Evolutionary conservation across 2,888 invertebrate species (phyloP).

Genomic region (Pardosa pseudoannulata): DNA sequence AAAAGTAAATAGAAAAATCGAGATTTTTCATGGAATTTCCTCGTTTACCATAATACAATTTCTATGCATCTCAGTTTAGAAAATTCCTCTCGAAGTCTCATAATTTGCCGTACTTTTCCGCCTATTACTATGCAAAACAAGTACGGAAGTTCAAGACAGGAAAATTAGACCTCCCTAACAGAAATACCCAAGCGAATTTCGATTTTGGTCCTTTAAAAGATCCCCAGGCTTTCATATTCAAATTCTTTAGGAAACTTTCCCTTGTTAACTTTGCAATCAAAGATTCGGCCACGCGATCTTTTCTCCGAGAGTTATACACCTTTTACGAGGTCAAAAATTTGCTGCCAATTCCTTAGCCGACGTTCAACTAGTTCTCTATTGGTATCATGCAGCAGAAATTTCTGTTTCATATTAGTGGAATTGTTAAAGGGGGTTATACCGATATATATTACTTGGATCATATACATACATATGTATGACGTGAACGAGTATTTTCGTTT

Average conservation of each 20-base stretch:
- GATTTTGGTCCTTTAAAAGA: conserved; percentile 2
- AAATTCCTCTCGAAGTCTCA: too few species aligned
- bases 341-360: neutral
- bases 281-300: neutral
- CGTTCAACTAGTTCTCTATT: neutral
- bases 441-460: too few species aligned
- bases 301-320: neutral
- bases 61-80: too few species aligned
- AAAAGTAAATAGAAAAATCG: too few species aligned
- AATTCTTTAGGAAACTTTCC: neutral
- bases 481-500: too few species aligned
- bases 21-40: too few species aligned
- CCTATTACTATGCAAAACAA: neutral
- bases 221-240: conserved; percentile 8
- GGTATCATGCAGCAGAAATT: too few species aligned
- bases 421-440: too few species aligned
- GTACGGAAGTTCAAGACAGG: neutral
- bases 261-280: neutral
- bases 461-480: too few species aligned
- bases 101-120: too few species aligned
- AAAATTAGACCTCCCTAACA: neutral
- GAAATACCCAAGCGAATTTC: conserved; percentile 1
- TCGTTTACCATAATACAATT: too few species aligned
- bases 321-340: neutral
- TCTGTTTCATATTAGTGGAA: too few species aligned